These are phyloP conservation scores for Amblyornis subalaris DNA, from an alignment of 2,113 vertebrate species.

Conservation along the genomic window DNA sequence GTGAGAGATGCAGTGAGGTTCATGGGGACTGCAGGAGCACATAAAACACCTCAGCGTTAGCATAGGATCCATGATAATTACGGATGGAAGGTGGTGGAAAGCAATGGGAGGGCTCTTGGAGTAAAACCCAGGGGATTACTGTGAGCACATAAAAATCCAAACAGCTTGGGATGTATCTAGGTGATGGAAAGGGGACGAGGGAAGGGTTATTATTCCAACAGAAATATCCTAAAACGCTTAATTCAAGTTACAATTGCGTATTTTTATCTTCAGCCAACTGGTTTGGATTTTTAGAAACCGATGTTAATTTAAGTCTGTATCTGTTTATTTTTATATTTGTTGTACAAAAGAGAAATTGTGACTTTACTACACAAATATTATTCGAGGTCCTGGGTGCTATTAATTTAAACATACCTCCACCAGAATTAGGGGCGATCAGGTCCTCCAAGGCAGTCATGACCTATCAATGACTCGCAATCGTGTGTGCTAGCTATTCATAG, in stretches of 20 bases:
- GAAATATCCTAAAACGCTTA: conserved; percentile 27
- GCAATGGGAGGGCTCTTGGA: neutral
- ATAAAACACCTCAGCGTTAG: neutral
- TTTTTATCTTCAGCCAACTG: conserved; percentile 61
- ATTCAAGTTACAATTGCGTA: neutral
- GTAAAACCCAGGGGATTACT: neutral
- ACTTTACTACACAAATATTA: conserved; percentile 54
- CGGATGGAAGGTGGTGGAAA: fast-evolving
- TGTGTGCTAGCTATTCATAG: conserved; percentile 34
- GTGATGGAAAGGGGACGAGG: neutral
- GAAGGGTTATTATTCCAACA: conserved; percentile 13
- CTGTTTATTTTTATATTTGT: conserved; percentile 63
- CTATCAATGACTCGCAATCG: neutral
- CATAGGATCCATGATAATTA: neutral
- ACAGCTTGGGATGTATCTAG: neutral
- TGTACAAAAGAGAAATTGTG: conserved; percentile 61
- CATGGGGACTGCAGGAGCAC: neutral
- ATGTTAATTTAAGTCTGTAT: conserved; percentile 62
- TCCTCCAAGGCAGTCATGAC: conserved; percentile 18
- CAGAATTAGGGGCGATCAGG: conserved; percentile 44
- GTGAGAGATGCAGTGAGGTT: neutral
- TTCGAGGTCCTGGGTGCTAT: conserved; percentile 64
- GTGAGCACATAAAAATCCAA: conserved; percentile 9
- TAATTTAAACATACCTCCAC: conserved; percentile 56
- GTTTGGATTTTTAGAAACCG: conserved; percentile 56